Evolutionary conservation across 2,888 invertebrate species (phyloP).

Genomic region (Sisyra terminalis): DNA sequence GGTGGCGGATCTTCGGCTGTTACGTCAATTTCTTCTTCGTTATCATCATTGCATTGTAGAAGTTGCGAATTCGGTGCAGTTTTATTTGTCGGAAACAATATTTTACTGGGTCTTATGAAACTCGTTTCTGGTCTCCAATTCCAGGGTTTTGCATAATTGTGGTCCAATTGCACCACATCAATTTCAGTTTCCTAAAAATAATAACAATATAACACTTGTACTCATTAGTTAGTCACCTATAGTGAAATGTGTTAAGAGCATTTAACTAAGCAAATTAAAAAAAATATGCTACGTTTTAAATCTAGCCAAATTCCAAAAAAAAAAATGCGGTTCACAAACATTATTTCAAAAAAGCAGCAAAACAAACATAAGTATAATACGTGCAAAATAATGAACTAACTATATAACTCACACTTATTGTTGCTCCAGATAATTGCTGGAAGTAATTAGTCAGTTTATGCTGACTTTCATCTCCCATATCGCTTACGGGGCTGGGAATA

Average conservation of each 20-base stretch:
- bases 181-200: constrained; percentile 22
- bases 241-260: too few relatives aligned
- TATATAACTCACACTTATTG: constrained; percentile 2
- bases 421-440: constrained; percentile 4
- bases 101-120: constrained; percentile 39
- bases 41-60: constrained; percentile 13
- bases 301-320: too few relatives aligned
- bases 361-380: background rate
- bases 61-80: constrained; percentile 6
- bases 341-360: background rate
- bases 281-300: too few relatives aligned
- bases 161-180: constrained; percentile 41
- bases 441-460: constrained; percentile 5
- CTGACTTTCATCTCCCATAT: constrained; percentile 5
- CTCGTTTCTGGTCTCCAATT: constrained; percentile 46
- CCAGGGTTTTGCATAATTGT: constrained; percentile 55
- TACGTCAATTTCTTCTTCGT: constrained; percentile 28
- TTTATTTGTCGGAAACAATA: constrained; percentile 28
- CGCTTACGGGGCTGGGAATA: constrained; percentile 7
- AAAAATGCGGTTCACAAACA: constrained; percentile 8
- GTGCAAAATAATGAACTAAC: background rate
- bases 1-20: constrained; percentile 24
- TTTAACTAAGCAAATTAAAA: too few relatives aligned
- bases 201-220: too few relatives aligned
- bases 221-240: too few relatives aligned